Conservation (phyloP, 2,113 vertebrate species). For the Nestor notabilis region DNA sequence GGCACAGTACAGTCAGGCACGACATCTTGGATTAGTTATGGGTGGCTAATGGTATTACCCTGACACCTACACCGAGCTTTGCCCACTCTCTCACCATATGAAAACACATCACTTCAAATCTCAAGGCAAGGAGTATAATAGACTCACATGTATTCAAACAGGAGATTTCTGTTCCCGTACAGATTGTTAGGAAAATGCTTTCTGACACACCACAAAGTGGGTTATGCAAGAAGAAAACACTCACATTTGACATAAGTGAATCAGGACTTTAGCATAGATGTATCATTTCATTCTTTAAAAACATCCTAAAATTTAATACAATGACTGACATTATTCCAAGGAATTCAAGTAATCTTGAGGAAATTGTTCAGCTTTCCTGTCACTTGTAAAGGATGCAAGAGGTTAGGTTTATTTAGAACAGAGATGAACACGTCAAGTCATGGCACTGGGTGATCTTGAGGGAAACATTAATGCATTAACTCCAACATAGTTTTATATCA, state of each 20-base stretch:
- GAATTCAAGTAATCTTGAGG: conserved; percentile 29
- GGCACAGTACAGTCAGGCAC: conserved; percentile 23
- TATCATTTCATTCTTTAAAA: conserved; percentile 8
- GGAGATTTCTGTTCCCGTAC: background rate
- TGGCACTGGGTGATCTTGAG: conserved; percentile 34
- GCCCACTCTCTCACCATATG: background rate
- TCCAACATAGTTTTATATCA: conserved; percentile 28
- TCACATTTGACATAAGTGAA: conserved; percentile 4
- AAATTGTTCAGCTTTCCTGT: conserved; percentile 49
- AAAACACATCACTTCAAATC: conserved; percentile 22
- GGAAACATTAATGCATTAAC: conserved; percentile 42
- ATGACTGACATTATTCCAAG: background rate
- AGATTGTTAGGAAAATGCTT: conserved; percentile 11
- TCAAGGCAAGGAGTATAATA: conserved; percentile 20
- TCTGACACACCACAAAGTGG: conserved; percentile 3
- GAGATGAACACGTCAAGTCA: conserved; percentile 33
- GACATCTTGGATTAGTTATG: background rate
- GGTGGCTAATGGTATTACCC: background rate
- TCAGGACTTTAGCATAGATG: background rate
- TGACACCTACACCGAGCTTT: background rate
- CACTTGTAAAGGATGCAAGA: conserved; percentile 23
- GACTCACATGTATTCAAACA: background rate
- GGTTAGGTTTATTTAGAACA: conserved; percentile 63
- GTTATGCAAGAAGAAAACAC: conserved; percentile 3
- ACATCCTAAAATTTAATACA: background rate